These are phyloP conservation scores for Cochlearius cochlearius DNA, from an alignment of 2,113 vertebrate species.

Conservation along the genomic window DNA sequence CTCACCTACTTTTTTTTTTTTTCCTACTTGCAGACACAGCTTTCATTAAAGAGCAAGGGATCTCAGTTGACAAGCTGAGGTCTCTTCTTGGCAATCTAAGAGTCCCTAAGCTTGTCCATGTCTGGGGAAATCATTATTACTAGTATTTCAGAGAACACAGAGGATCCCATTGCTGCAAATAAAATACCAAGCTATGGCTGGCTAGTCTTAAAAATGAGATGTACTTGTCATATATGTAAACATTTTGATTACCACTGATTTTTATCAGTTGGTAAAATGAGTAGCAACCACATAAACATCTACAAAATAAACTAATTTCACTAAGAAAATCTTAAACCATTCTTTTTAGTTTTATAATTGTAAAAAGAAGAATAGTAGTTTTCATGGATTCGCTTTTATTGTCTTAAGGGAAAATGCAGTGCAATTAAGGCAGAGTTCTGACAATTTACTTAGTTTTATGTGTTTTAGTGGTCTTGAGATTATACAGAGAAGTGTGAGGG, in stretches of 20 bases:
- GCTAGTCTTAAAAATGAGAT: neutral
- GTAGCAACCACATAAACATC: neutral
- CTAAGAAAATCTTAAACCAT: neutral
- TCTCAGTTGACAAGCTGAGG: neutral
- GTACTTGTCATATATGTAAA: neutral
- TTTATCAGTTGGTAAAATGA: neutral
- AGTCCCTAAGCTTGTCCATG: neutral
- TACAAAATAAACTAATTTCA: neutral
- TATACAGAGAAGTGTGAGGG: neutral
- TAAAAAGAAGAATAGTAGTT: neutral
- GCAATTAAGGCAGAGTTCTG: neutral
- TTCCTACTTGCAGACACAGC: neutral
- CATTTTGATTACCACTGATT: neutral
- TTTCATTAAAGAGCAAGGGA: neutral
- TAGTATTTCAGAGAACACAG: neutral
- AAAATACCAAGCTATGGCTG: neutral
- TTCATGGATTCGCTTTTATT: neutral
- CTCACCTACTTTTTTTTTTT: neutral
- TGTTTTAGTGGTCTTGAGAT: neutral
- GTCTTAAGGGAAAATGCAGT: neutral
- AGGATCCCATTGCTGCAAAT: neutral
- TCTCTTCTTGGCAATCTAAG: neutral
- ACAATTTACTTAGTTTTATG: neutral
- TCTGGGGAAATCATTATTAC: neutral
- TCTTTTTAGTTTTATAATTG: neutral